phyloP scores from a whole-genome alignment of 2,113 vertebrate genomes.

The Heptranchias perlo region DNA sequence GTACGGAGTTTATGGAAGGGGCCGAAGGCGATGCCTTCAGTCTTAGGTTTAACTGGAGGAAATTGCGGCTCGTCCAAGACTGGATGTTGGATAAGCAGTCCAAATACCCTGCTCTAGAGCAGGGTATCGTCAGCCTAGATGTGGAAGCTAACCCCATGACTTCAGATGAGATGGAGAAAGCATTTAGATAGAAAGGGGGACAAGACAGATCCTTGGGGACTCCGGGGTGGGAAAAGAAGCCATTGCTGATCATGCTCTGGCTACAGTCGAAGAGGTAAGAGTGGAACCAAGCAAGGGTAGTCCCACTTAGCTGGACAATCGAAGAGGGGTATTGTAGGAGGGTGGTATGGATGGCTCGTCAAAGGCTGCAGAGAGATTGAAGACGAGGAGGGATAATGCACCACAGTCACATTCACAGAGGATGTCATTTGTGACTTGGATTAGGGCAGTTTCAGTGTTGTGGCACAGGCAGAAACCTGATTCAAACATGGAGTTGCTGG shows the following conservation, averaged over 20 bases:
- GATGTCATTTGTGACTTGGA: too few species aligned
- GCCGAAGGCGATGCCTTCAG: too few species aligned
- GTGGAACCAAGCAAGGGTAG: not conserved
- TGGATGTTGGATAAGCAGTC: not conserved
- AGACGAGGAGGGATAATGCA: too few species aligned
- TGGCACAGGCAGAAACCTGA: too few species aligned
- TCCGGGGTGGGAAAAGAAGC: not conserved
- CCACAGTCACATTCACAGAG: too few species aligned
- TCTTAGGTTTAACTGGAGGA: not conserved
- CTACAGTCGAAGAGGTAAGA: not conserved
- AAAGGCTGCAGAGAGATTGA: not conserved
- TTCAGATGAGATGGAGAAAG: not conserved
- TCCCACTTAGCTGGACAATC: not conserved
- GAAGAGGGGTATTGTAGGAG: not conserved
- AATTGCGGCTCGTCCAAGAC: not conserved
- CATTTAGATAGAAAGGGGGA: too few species aligned
- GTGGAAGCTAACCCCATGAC: too few species aligned
- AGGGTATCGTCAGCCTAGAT: not conserved
- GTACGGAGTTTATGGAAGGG: too few species aligned
- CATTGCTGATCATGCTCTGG: not conserved
- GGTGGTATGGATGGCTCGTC: not conserved
- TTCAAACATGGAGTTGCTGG: too few species aligned
- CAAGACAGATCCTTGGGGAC: too few species aligned
- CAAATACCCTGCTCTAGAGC: too few species aligned
- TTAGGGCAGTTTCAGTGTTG: too few species aligned